A percentile compares a stretch with the other conserved stretches of the same genome.
These are phyloP conservation scores for Megaptera novaeangliae DNA, from an alignment of 2,113 vertebrate genomes.

Conservation along the genomic window DNA sequence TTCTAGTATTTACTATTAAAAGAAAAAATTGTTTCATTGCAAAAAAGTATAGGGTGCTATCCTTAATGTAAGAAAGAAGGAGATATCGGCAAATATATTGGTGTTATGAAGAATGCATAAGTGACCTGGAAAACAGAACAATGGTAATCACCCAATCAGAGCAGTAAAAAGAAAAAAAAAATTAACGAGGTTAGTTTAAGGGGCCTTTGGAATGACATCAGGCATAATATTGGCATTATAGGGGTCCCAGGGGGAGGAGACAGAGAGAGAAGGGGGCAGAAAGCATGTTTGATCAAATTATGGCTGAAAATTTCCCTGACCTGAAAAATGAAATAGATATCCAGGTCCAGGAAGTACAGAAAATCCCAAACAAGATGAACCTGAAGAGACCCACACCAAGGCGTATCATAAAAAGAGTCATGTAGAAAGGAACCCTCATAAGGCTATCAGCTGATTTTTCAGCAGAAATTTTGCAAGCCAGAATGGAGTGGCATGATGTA, in stretches of 20 bases:
- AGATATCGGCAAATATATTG: background rate
- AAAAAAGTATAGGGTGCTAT: background rate
- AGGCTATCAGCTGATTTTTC: background rate
- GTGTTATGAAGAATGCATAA: background rate
- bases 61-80: background rate
- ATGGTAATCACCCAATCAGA: background rate
- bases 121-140: background rate
- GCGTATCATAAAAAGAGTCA: background rate
- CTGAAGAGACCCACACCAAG: background rate
- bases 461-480: background rate
- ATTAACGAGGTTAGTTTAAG: background rate
- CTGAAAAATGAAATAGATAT: background rate
- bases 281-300: background rate
- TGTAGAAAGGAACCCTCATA: background rate
- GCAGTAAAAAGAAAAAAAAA: background rate
- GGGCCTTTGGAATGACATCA: background rate
- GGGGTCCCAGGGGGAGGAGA: background rate
- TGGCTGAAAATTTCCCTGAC: background rate
- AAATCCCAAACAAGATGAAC: background rate
- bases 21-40: background rate
- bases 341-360: background rate
- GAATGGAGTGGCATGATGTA: background rate
- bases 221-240: background rate
- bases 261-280: background rate
- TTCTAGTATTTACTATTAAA: background rate